Base-by-base conservation (phyloP, 2,797 vertebrate genomes). In the Hylomyscus alleni region DNA sequence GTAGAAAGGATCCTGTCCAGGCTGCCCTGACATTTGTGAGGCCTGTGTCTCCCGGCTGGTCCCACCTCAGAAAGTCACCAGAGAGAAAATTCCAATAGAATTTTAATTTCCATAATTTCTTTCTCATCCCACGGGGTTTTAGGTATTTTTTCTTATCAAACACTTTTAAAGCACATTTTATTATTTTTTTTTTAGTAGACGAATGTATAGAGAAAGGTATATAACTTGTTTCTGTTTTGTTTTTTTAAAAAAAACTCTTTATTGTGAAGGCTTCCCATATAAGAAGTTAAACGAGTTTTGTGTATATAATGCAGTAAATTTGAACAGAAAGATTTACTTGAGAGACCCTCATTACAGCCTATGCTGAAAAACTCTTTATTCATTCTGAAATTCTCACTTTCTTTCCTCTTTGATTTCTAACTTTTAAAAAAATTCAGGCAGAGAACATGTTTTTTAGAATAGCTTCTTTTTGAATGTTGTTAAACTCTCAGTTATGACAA, bases 401-500 rank as follows among this genome's bases (percentile, higher is more conserved):
- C 76, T 72, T 72, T 31, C 44, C 60, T 58, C 95, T 47, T 94
- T 89, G 37, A 95, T 58, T 91, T 96, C 17, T 67, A 93, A 89
- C 47, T 19, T 92, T 82, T 19, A 12, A 34, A 67, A 52, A 19
- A 37, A 19, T 81, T 34, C 78, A 6, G 50, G 15, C 20, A 50
- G 7, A 89, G 20, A 89, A 60, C 20, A 65, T 88, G 5, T 93
- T 93, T 92, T 93, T 65, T 19, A 56, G 52, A 37, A 60, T 24
- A 82, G 44, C 14, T 87, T 10, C 87, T 90, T 26, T 90, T 77
- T 77, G n/a, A n/a, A 90, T 40, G 65, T 83, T 93, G 60, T 93
- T 97, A 52, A 95, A 54, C 40, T 75, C 37, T 96, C 58, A 94
- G 85, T 90, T 77, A 19, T 95, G 56, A 94, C 4, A 87, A 87